These are phyloP conservation scores for Suillia variegata DNA, from an alignment of 2,888 invertebrate genomes.

Conservation along the genomic window DNA sequence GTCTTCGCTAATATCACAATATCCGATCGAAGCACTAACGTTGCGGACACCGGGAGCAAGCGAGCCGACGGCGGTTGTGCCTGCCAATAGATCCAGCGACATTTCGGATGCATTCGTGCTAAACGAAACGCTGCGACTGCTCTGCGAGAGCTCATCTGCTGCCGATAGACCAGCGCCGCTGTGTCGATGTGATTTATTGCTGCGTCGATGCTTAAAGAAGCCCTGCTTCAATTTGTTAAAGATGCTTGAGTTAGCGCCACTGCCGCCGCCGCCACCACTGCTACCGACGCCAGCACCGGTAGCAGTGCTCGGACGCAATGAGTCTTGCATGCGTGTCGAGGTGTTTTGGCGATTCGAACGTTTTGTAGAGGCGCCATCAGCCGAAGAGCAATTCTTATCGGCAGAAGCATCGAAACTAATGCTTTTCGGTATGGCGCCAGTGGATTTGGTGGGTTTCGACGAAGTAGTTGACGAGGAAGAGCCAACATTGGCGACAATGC, in stretches of 20 bases:
- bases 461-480: not conserved
- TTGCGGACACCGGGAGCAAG: conserved; percentile 28
- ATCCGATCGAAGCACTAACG: conserved; percentile 20
- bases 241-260: conserved; percentile 66
- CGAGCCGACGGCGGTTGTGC: conserved; percentile 18
- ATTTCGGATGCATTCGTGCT: conserved; percentile 42
- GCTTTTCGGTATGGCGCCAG: conserved; percentile 88
- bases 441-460: conserved; percentile 66
- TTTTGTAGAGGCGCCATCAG: not conserved
- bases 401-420: conserved; percentile 91
- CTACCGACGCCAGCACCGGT: not conserved
- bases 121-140: conserved; percentile 52
- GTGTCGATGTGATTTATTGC: conserved; percentile 59
- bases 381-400: conserved; percentile 71
- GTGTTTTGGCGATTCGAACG: not conserved
- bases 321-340: not conserved
- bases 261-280: conserved; percentile 13
- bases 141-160: conserved; percentile 24
- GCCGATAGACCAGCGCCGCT: conserved; percentile 11
- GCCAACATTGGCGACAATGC: not conserved
- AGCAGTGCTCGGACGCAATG: not conserved
- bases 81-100: conserved; percentile 37
- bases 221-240: conserved; percentile 76
- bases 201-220: conserved; percentile 69
- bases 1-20: conserved; percentile 82